Evolutionary conservation across 2,113 vertebrate genomes (phyloP).

Genomic region (Artemisiospiza belli): DNA sequence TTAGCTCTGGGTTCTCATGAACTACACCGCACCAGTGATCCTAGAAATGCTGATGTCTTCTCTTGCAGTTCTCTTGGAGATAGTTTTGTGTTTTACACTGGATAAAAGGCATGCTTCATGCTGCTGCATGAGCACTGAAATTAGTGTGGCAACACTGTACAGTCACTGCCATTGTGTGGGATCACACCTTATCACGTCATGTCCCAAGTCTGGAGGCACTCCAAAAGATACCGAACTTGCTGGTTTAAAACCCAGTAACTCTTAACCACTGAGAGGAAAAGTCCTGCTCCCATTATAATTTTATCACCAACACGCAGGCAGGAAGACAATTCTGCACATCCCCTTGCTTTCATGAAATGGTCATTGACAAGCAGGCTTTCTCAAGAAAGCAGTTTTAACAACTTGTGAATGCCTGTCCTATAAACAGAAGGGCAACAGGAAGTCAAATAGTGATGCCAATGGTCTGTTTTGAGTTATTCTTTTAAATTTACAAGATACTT

Average conservation of each 20-base stretch:
- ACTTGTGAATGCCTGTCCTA: background rate
- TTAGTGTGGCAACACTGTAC: fast-evolving
- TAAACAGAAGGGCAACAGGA: background rate
- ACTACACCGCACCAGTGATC: background rate
- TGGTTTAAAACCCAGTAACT: background rate
- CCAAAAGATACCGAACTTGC: background rate
- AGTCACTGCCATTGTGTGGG: background rate
- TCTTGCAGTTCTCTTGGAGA: background rate
- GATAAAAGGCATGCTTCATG: background rate
- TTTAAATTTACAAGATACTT: background rate
- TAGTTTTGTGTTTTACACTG: background rate
- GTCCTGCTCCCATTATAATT: background rate
- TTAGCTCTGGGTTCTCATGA: background rate
- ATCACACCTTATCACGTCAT: background rate
- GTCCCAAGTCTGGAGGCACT: background rate
- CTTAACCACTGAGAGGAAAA: background rate
- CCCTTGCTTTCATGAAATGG: background rate
- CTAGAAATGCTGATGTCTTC: background rate
- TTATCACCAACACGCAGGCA: background rate
- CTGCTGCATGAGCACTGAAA: background rate
- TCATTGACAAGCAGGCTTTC: background rate
- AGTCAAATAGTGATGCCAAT: background rate
- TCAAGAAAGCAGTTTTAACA: background rate
- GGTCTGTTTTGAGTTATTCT: background rate
- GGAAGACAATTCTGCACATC: background rate